phyloP scores from a whole-genome alignment of 2,888 invertebrate species.

The Zhengitettix transpicula region DNA sequence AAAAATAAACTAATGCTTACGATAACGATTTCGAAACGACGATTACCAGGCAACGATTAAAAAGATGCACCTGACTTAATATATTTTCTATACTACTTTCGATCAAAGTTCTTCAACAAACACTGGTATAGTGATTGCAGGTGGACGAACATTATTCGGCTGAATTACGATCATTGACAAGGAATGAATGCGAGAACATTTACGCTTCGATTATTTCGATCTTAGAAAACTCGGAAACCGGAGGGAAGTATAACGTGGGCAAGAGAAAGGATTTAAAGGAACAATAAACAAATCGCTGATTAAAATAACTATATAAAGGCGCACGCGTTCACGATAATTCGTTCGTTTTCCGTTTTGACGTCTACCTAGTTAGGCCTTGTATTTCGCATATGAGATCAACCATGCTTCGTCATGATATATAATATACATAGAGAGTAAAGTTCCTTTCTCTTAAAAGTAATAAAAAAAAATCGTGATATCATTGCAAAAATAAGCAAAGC shows the following conservation, averaged over 20 bases:
- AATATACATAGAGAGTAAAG: neutral
- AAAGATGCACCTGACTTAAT: constrained; percentile 5
- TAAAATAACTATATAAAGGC: constrained; percentile 3
- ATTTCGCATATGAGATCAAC: constrained; percentile 12
- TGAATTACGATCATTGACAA: constrained; percentile 9
- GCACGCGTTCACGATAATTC: constrained; percentile 1
- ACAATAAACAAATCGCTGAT: constrained; percentile 6
- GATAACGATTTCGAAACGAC: constrained; percentile 12
- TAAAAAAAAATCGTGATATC: constrained; percentile 2
- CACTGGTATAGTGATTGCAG: constrained; percentile 6
- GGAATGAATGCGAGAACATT: constrained; percentile 12
- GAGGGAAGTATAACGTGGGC: constrained; percentile 6
- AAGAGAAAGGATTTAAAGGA: neutral
- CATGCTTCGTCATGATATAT: constrained; percentile 8
- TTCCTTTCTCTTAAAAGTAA: neutral
- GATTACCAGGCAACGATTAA: constrained; percentile 9
- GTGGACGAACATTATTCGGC: constrained; percentile 13
- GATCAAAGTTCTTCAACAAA: constrained; percentile 6
- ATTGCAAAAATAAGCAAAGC: constrained; percentile 10
- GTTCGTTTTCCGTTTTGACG: constrained; percentile 6
- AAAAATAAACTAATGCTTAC: constrained; percentile 8
- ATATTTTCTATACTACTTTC: constrained; percentile 7
- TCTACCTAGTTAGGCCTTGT: constrained; percentile 12
- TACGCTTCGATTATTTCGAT: constrained; percentile 12
- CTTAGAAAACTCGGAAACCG: constrained; percentile 7